These are phyloP conservation scores for Machimus rusticus DNA, from an alignment of 2,888 invertebrate genomes.

Conservation along the genomic window DNA sequence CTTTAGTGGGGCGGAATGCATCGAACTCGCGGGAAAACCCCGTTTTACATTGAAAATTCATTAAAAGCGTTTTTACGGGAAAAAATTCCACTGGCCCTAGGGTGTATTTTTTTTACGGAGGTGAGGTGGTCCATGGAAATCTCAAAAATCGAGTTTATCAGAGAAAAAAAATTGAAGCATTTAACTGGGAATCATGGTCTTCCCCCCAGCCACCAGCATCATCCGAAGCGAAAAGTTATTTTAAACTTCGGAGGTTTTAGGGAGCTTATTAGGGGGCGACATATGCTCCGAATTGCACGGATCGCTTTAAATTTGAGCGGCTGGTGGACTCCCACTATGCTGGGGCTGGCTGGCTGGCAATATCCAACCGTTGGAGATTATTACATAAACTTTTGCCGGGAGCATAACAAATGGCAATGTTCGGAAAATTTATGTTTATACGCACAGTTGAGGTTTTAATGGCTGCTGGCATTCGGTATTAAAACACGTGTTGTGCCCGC, in stretches of 20 bases:
- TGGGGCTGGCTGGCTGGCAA: background rate
- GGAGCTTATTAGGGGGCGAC: slow-evolving; percentile 45
- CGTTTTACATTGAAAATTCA: slow-evolving; percentile 4
- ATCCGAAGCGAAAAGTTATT: slow-evolving; percentile 38
- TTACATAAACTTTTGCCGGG: slow-evolving; percentile 26
- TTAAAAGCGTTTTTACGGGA: background rate
- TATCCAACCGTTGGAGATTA: slow-evolving; percentile 24
- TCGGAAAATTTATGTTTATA: slow-evolving; percentile 16
- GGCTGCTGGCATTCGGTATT: slow-evolving; percentile 1
- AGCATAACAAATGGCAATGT: slow-evolving; percentile 22
- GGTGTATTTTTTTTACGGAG: background rate
- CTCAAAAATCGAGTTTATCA: slow-evolving; percentile 6
- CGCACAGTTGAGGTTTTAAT: slow-evolving; percentile 30
- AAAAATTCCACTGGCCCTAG: background rate
- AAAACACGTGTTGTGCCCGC: slow-evolving; percentile 4
- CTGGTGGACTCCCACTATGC: background rate
- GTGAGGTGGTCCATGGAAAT: background rate
- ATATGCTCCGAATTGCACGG: slow-evolving; percentile 44
- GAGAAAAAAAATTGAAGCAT: background rate
- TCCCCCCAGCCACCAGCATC: background rate
- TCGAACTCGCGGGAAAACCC: background rate
- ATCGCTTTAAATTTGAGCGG: slow-evolving; percentile 24
- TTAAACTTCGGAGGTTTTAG: slow-evolving; percentile 44
- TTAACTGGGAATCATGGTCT: background rate
- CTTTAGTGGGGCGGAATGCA: background rate